Conservation (phyloP, 1,140 invertebrate species). For the Eulimnadia texana region DNA sequence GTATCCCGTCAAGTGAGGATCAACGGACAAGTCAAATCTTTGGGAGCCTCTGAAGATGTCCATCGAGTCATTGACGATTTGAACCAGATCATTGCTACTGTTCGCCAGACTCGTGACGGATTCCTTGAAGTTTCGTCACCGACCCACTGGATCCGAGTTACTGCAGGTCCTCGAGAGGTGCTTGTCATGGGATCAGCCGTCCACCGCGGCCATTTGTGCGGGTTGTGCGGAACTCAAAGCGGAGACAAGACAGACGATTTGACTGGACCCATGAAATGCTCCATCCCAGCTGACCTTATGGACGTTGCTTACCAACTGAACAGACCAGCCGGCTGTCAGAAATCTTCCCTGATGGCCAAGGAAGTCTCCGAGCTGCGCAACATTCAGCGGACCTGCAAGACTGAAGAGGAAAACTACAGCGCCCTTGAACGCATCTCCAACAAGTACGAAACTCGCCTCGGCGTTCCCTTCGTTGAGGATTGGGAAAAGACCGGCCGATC, state of each 20-base stretch:
- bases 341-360: background rate
- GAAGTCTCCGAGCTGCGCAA: constrained; percentile 1
- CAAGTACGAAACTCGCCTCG: too few relatives aligned
- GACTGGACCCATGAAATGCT: constrained; percentile 11
- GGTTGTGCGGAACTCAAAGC: constrained; percentile 17
- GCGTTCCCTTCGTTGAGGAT: too few relatives aligned
- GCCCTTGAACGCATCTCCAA: background rate
- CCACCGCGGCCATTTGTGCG: constrained; percentile 16
- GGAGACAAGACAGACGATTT: constrained; percentile 16
- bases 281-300: constrained; percentile 10
- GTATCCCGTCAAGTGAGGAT: constrained; percentile 6
- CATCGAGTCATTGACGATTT: constrained; percentile 3
- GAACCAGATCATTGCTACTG: constrained; percentile 1
- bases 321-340: constrained; percentile 1
- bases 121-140: constrained; percentile 8
- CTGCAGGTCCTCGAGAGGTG: background rate
- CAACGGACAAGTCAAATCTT: constrained; percentile 10
- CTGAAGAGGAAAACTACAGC: background rate
- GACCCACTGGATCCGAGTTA: constrained; percentile 9
- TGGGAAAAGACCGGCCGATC: too few relatives aligned
- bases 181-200: constrained; percentile 5
- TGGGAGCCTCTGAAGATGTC: background rate
- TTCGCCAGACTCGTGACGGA: constrained; percentile 6
- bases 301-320: constrained; percentile 12
- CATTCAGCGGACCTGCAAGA: constrained; percentile 3